These are phyloP conservation scores for Sus cebifrons DNA, from an alignment of 2,797 vertebrate species.

Conservation along the genomic window DNA sequence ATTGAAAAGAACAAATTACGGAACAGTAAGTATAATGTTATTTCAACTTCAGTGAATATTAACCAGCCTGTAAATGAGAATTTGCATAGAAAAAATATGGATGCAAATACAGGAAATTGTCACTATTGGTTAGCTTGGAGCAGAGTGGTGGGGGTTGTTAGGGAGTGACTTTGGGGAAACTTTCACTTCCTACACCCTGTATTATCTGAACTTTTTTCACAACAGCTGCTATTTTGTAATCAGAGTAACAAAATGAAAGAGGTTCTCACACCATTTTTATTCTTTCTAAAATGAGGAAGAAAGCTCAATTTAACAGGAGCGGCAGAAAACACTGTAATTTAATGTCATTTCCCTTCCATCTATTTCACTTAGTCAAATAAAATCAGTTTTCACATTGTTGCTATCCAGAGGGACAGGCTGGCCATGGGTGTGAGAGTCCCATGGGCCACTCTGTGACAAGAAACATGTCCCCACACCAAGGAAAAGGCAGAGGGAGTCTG, in stretches of 20 bases:
- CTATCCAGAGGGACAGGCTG: neutral
- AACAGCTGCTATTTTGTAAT: slow-evolving; percentile 15
- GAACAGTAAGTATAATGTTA: neutral
- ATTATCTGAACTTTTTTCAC: neutral
- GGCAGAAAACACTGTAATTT: neutral
- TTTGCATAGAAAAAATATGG: neutral
- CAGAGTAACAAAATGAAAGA: neutral
- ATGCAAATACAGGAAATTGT: neutral
- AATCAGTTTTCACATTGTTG: neutral
- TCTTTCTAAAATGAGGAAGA: neutral
- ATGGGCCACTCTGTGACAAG: neutral
- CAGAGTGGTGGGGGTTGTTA: neutral
- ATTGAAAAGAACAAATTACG: neutral
- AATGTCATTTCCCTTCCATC: neutral
- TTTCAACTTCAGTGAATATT: neutral
- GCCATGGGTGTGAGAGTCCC: too few relatives aligned
- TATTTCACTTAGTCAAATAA: slow-evolving; percentile 32
- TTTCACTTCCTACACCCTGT: neutral
- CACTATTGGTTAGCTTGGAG: neutral
- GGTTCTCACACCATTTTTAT: neutral
- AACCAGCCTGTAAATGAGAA: neutral
- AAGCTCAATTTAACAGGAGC: neutral
- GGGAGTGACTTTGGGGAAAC: neutral
- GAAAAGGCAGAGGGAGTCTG: neutral
- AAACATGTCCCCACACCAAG: neutral